Evolutionary conservation across 2,888 invertebrate species (phyloP), one percentile per base, ranked within the genome.

Genomic region (Sisyra terminalis): DNA sequence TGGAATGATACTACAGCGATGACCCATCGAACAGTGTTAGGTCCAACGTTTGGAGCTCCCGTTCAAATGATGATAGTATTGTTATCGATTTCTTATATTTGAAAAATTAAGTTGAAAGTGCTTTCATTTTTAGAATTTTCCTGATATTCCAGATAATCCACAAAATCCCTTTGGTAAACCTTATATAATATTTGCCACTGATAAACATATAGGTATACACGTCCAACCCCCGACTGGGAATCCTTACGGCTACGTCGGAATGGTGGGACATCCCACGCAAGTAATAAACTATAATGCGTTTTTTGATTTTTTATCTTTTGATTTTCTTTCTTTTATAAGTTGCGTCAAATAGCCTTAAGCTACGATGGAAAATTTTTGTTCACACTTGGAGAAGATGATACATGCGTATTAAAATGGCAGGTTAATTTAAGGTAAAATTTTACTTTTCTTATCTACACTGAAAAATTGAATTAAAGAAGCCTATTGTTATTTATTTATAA

Each of bases 211-310:
- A 6, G 84, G 84, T 1, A 56, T 83, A 14, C 76, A 78, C 55
- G 68, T 73, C 46, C 53, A 79, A 53, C 81, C 83, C 1, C 58
- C 78, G 1, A 78, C 81, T 54, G 85, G 84, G 1, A 84, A 83
- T 57, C 84, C 83, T 4, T 81, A 74, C 63, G 73, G 70, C 51
- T 71, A 70, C 49, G 62, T 70, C 1, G 75, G 69, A 1, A 55
- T 77, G 46, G 61, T 77, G 16, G 82, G 72, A 3, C 81, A 83
- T 58, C 78, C 81, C 1, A 50, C 45, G 29, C 11, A 5, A 31
- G 7, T 39, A n/a, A 18, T 8, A 37, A 13, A 5, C 5, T 14
- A 10, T 11, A 10, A 8, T 13, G 9, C 11, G 11, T 35, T 35
- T 35, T 2, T 7, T 36, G n/a, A 36, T 36, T 8, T 16, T 9